phyloP scores from a whole-genome alignment of 2,113 vertebrate species.

The Fregata magnificens region DNA sequence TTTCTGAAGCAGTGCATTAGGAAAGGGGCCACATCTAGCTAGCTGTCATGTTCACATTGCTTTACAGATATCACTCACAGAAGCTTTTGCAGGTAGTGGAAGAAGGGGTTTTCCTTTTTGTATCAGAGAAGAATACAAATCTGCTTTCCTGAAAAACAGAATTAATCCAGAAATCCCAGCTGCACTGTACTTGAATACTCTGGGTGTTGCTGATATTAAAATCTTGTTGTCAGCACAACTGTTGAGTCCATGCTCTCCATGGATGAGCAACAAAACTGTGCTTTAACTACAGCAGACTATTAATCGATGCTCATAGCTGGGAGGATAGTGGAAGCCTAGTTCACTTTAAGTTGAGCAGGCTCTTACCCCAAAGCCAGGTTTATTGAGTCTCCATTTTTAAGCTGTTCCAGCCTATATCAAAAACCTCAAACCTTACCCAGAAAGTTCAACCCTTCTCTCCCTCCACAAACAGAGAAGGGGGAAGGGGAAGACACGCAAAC shows the following conservation, averaged over 20 bases:
- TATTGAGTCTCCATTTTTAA: not conserved
- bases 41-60: not conserved
- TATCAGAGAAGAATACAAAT: not conserved
- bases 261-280: not conserved
- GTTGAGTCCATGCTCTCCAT: not conserved
- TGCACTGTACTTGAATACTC: not conserved
- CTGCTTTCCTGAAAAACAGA: not conserved
- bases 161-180: not conserved
- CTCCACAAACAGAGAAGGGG: not conserved
- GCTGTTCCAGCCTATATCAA: not conserved
- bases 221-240: not conserved
- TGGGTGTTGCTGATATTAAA: not conserved
- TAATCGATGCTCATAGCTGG: not conserved
- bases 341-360: not conserved
- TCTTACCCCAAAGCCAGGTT: not conserved
- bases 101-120: not conserved
- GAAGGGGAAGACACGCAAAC: not conserved
- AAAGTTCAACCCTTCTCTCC: not conserved
- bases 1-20: not conserved
- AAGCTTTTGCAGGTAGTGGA: not conserved
- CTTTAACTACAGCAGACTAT: not conserved
- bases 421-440: not conserved
- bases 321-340: not conserved
- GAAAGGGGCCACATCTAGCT: not conserved
- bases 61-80: not conserved